phyloP scores from a whole-genome alignment of 2,113 vertebrate species.

The Oplegnathus fasciatus region DNA sequence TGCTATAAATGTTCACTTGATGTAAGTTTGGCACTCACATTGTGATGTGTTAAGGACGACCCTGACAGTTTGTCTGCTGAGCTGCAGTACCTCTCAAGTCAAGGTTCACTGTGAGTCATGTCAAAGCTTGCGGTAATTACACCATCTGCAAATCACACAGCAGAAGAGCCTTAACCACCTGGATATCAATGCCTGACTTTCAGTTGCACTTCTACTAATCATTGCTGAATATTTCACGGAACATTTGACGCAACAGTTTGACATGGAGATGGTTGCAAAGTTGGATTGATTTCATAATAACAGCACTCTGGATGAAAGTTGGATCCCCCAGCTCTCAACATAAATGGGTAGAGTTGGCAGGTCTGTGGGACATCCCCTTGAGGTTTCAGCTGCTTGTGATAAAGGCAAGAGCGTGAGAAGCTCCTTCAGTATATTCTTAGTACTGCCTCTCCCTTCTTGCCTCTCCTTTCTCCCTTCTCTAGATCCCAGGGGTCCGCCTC shows the following conservation, averaged over 20 bases:
- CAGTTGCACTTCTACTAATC: neutral
- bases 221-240: neutral
- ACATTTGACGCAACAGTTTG: neutral
- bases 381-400: conserved; percentile 40
- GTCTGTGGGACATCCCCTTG: conserved; percentile 31
- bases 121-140: conserved; percentile 17
- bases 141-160: neutral
- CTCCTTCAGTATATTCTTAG: conserved; percentile 58
- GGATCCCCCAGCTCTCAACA: neutral
- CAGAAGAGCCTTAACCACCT: neutral
- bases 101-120: neutral
- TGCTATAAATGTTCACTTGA: conserved; percentile 6
- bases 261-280: neutral
- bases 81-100: neutral
- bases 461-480: conserved; percentile 8
- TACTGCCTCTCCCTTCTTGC: conserved; percentile 31
- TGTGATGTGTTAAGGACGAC: neutral
- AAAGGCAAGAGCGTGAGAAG: conserved; percentile 54
- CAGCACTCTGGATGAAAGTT: neutral
- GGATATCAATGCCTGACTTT: conserved; percentile 4
- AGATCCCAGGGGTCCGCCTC: neutral
- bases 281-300: conserved; percentile 2
- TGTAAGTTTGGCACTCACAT: conserved; percentile 4
- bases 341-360: conserved; percentile 28
- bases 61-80: neutral